Percentiles rank a stretch among this genome's conserved stretches.
Conservation (phyloP, 2,888 invertebrate genomes). For the Erebia epiphron region DNA sequence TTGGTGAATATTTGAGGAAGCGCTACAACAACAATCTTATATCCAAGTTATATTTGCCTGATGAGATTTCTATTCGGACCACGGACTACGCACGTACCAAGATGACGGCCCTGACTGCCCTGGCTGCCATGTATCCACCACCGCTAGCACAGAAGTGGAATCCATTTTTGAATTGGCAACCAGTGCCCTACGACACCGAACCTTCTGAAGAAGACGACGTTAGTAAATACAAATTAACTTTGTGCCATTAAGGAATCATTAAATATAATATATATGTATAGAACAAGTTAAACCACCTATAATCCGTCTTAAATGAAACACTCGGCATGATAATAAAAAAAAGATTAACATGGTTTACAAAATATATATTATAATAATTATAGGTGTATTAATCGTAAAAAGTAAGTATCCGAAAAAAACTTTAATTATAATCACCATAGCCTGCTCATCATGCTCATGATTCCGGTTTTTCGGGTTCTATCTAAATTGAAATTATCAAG, state of each 20-base stretch:
- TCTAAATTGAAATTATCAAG: not conserved
- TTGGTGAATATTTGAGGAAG: conserved; percentile 74
- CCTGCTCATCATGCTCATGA: not conserved
- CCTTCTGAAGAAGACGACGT: conserved; percentile 67
- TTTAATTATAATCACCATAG: not conserved
- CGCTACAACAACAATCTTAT: conserved; percentile 69
- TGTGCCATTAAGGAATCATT: not conserved
- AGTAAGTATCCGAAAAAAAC: not conserved
- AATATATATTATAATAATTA: no score
- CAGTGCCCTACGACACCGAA: conserved; percentile 82
- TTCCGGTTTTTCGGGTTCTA: not conserved
- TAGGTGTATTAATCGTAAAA: no score
- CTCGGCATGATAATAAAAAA: not conserved
- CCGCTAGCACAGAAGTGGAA: conserved; percentile 81
- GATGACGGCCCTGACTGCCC: conserved; percentile 87
- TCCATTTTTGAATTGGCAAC: conserved; percentile 85
- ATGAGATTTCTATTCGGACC: conserved; percentile 80
- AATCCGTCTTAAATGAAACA: not conserved
- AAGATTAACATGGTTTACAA: no score
- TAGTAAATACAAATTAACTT: conserved; percentile 45
- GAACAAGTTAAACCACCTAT: no score
- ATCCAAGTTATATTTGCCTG: conserved; percentile 70
- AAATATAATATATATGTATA: no score
- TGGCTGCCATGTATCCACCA: conserved; percentile 88
- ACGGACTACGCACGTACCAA: conserved; percentile 89